Evolutionary conservation across 2,113 vertebrate species (phyloP), one percentile per base, ranked within the genome.

Genomic region (Numenius arquata): DNA sequence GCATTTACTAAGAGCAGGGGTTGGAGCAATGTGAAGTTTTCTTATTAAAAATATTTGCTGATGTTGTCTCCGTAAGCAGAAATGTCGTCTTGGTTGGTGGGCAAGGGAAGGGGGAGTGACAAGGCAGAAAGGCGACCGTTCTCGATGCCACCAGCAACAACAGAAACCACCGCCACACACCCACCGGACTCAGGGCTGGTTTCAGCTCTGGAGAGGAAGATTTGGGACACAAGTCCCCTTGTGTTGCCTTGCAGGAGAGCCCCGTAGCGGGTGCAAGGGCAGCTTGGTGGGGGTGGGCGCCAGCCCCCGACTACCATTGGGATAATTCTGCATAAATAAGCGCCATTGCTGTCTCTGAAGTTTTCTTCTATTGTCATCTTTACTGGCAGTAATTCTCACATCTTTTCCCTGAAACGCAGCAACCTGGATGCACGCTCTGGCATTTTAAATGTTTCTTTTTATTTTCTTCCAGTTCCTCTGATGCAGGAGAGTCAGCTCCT

Each of bases 261-360:
- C 34, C 73, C 0, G 21, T 0, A 0, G 41, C 0, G 32, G 55
- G 59, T 8, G 15, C 0, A 2, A 62, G 61, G 50, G 73, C 66
- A 48, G 27, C 12, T 62, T 14, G 3, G 19, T 11, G 40, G 14
- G 5, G 41, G 27, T 0, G 13, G 32, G 22, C 62, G n/a, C 36
- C 52, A 68, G 47, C 8, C 43, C 18, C 30, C 52, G 18, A 9
- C 14, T 32, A 15, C 56, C 10, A 0, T 25, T 41, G 13, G 43
- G 66, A 15, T 5, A 2, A 38, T 85, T 68, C 58, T 79, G 38
- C 15, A 8, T 38, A 38, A 78, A 65, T 4, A 38, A 79, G 9
- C 8, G 2, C 61, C 15, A 1, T 38, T 77, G 14, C 26, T 67
- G 58, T 3, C 11, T 90, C 82, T 67, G 22, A 74, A 52, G 17